Conservation (phyloP, 2,888 invertebrate species). For the Phragmatobia fuliginosa region DNA sequence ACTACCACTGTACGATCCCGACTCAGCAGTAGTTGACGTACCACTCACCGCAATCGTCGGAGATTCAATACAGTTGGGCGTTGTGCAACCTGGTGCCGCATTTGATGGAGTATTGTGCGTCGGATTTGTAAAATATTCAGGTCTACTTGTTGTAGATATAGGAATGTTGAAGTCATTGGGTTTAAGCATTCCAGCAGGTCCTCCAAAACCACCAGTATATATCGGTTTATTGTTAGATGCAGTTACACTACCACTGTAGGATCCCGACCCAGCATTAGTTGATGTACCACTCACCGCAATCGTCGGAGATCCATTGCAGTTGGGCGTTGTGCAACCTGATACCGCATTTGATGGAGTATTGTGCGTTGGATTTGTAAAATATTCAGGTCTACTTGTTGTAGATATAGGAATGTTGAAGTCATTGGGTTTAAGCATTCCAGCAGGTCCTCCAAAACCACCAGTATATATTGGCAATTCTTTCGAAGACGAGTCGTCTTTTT, state of each 20-base stretch:
- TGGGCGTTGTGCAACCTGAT: conserved; percentile 32
- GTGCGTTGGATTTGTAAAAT: conserved; percentile 31
- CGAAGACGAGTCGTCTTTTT: conserved; percentile 7
- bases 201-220: conserved; percentile 68
- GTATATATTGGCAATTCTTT: conserved; percentile 53
- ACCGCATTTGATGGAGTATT: conserved; percentile 29
- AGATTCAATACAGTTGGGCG: conserved; percentile 34
- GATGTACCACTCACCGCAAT: conserved; percentile 21
- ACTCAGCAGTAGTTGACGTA: conserved; percentile 25
- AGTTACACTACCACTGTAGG: conserved; percentile 20
- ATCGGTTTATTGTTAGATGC: conserved; percentile 34
- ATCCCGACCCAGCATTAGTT: conserved; percentile 29
- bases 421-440: conserved; percentile 51
- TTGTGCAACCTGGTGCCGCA: conserved; percentile 30
- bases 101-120: conserved; percentile 34
- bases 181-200: conserved; percentile 54
- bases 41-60: conserved; percentile 20
- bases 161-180: conserved; percentile 37
- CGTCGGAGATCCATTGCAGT: conserved; percentile 34
- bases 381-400: conserved; percentile 30
- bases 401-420: conserved; percentile 28
- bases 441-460: conserved; percentile 67
- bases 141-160: conserved; percentile 27
- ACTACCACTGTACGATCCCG: conserved; percentile 30
- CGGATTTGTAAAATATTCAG: conserved; percentile 29